These are phyloP conservation scores for Molothrus ater DNA, from an alignment of 2,797 vertebrate genomes.

Conservation along the genomic window DNA sequence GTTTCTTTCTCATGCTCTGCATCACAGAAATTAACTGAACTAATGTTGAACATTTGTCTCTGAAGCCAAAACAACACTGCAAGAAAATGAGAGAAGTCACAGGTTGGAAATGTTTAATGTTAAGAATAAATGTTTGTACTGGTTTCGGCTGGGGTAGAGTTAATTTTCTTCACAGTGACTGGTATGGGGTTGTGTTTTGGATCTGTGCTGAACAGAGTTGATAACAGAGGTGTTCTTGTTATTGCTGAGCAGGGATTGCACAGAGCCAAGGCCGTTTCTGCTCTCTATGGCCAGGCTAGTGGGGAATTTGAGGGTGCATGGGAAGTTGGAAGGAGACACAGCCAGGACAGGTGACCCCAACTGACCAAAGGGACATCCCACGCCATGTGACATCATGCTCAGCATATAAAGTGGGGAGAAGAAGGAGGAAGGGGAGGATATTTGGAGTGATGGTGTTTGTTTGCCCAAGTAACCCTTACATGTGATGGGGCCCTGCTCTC, in stretches of 20 bases:
- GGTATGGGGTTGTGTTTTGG: neutral
- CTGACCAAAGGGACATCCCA: neutral
- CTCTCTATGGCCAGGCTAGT: rapidly evolving
- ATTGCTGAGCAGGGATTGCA: neutral
- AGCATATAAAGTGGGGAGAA: neutral
- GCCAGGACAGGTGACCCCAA: neutral
- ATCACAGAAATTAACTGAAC: neutral
- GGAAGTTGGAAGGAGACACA: neutral
- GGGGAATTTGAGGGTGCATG: neutral
- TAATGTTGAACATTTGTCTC: neutral
- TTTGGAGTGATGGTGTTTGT: neutral
- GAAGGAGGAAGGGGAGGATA: neutral
- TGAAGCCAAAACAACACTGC: neutral
- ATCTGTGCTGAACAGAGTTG: neutral
- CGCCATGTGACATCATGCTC: no score
- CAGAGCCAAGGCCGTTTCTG: neutral
- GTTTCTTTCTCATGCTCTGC: neutral
- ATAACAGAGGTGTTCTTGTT: neutral
- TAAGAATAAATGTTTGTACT: neutral
- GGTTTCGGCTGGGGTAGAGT: neutral
- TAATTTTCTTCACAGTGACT: neutral
- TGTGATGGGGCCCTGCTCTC: neutral
- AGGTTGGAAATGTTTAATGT: neutral
- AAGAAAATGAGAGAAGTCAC: neutral
- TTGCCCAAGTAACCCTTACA: neutral